Percentiles rank a stretch among this genome's conserved stretches.
phyloP scores from a whole-genome alignment of 2,797 vertebrate genomes.

The Typhlichthys eigenmanni region DNA sequence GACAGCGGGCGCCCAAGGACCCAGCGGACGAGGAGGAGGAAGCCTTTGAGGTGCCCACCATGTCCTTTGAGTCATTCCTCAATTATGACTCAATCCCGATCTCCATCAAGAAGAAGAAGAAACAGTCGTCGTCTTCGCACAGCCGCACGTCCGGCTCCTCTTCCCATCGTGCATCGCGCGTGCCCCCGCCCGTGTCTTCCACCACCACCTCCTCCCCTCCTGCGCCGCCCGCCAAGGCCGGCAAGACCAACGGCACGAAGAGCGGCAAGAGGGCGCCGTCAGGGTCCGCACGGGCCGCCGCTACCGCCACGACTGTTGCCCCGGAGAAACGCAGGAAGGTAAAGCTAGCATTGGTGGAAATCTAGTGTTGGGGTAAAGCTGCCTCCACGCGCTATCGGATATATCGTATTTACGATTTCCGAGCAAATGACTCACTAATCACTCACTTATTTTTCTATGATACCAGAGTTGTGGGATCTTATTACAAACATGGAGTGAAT shows the following conservation, averaged over 20 bases:
- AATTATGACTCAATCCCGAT: constrained; percentile 91
- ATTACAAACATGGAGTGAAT: too few relatives aligned
- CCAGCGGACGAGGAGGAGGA: constrained; percentile 61
- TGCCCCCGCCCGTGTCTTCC: constrained; percentile 28
- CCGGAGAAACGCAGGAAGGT: constrained; percentile 80
- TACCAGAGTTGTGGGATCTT: too few relatives aligned
- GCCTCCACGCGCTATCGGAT: too few relatives aligned
- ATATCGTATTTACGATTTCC: too few relatives aligned
- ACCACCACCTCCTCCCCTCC: constrained; percentile 34
- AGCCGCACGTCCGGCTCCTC: constrained; percentile 34
- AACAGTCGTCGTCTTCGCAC: constrained; percentile 54
- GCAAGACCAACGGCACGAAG: constrained; percentile 71
- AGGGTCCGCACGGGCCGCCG: constrained; percentile 33
- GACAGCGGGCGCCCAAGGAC: constrained; percentile 55
- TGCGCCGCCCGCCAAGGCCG: constrained; percentile 68
- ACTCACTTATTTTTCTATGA: too few relatives aligned
- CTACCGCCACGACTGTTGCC: constrained; percentile 29
- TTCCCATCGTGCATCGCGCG: constrained; percentile 38
- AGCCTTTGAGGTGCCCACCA: constrained; percentile 86
- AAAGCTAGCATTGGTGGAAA: not conserved
- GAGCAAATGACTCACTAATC: too few relatives aligned
- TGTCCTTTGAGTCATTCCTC: constrained; percentile 98
- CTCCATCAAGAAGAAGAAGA: constrained; percentile 87
- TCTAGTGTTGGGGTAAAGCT: too few relatives aligned
- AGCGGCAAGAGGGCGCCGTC: constrained; percentile 63